These are phyloP conservation scores for Drosophila ficusphila DNA, from an alignment of 1,140 invertebrate genomes.

Conservation along the genomic window DNA sequence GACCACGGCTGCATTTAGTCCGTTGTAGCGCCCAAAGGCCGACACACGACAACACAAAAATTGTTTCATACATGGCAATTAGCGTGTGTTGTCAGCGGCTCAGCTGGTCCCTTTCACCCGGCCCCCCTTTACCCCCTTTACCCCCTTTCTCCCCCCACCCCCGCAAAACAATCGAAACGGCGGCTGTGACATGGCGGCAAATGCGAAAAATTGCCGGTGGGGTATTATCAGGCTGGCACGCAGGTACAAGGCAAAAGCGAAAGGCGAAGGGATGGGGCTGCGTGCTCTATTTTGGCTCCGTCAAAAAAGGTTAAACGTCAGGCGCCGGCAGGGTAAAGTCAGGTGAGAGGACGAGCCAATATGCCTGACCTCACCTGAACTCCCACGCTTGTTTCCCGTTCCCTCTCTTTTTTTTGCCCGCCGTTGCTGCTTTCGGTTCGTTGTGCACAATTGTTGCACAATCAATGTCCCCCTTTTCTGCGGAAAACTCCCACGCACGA, in stretches of 20 bases:
- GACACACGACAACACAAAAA: slow-evolving; percentile 49
- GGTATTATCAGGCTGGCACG: slow-evolving; percentile 43
- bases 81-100: slow-evolving; percentile 49
- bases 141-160: neutral
- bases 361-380: slow-evolving; percentile 25
- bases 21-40: slow-evolving; percentile 47
- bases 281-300: slow-evolving; percentile 8
- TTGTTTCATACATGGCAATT: slow-evolving; percentile 68
- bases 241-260: neutral
- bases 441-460: slow-evolving; percentile 66
- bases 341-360: slow-evolving; percentile 33
- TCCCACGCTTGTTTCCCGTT: no score
- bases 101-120: neutral
- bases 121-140: neutral
- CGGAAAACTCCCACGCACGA: neutral
- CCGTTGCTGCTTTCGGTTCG: slow-evolving; percentile 30
- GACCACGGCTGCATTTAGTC: slow-evolving; percentile 25
- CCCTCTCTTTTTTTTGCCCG: neutral
- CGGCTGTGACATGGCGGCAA: slow-evolving; percentile 63
- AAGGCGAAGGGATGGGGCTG: neutral
- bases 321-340: slow-evolving; percentile 44
- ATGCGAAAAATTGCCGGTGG: slow-evolving; percentile 69
- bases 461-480: slow-evolving; percentile 32
- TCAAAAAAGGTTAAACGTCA: slow-evolving; percentile 52
- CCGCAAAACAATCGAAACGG: slow-evolving; percentile 55